phyloP scores from a whole-genome alignment of 2,113 vertebrate species.

The Dicentrarchus labrax region DNA sequence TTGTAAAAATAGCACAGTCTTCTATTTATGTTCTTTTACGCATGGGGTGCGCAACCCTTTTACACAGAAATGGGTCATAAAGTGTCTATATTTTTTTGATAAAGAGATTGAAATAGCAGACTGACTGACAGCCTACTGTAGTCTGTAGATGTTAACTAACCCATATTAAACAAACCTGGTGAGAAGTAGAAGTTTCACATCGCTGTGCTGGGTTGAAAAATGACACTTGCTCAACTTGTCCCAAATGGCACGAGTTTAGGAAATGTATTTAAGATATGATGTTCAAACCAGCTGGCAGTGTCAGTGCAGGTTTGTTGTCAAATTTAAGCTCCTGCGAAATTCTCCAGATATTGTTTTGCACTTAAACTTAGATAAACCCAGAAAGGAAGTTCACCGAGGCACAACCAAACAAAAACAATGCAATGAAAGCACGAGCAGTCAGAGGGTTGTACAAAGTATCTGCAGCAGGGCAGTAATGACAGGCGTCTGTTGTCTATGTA shows the following conservation, averaged over 20 bases:
- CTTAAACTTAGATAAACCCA: conserved; percentile 29
- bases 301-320: neutral
- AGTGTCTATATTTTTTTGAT: too few species aligned
- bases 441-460: conserved; percentile 7
- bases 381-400: conserved; percentile 9
- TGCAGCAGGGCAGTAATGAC: conserved; percentile 58
- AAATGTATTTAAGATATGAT: neutral
- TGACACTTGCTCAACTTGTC: neutral
- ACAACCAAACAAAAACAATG: conserved; percentile 52
- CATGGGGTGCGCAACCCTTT: too few species aligned
- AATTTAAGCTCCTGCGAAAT: neutral
- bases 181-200: too few species aligned
- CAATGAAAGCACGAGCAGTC: conserved; percentile 23
- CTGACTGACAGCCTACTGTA: too few species aligned
- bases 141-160: too few species aligned
- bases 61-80: too few species aligned
- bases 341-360: conserved; percentile 1
- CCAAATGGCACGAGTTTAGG: neutral
- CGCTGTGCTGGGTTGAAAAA: neutral
- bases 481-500: conserved; percentile 56
- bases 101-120: too few species aligned
- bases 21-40: too few species aligned
- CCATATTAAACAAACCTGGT: too few species aligned
- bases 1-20: too few species aligned
- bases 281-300: neutral